These are phyloP conservation scores for Catamblyrhynchus diadema DNA, from an alignment of 2,797 vertebrate genomes.

Conservation along the genomic window DNA sequence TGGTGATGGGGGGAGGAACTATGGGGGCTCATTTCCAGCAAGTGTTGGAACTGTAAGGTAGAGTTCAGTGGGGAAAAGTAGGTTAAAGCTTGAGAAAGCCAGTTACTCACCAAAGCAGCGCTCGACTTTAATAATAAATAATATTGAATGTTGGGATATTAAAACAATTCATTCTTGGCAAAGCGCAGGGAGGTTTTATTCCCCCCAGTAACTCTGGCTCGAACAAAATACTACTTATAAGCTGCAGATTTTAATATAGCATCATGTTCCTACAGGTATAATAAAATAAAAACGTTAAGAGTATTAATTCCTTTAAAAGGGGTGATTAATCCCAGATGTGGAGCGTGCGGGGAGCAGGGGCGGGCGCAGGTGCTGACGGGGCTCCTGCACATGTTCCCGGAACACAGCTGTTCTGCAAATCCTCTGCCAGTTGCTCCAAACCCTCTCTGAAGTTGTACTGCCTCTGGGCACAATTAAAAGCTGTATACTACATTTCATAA, in stretches of 20 bases:
- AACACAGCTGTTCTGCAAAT: constrained; percentile 76
- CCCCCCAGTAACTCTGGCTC: constrained; percentile 65
- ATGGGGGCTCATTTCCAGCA: background rate
- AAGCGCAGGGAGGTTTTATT: constrained; percentile 71
- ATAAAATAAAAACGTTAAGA: constrained; percentile 80
- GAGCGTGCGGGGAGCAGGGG: constrained; percentile 11
- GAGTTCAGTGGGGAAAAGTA: constrained; percentile 55
- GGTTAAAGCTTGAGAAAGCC: constrained; percentile 60
- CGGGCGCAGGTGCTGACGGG: constrained; percentile 75
- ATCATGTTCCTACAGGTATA: constrained; percentile 77
- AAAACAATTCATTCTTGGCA: constrained; percentile 83
- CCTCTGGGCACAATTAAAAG: constrained; percentile 85
- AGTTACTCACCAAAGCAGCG: constrained; percentile 65
- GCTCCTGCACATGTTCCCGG: constrained; percentile 70
- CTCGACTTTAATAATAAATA: constrained; percentile 81
- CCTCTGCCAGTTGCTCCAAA: constrained; percentile 71
- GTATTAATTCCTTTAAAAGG: constrained; percentile 79
- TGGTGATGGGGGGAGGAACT: background rate
- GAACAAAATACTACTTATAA: constrained; percentile 74
- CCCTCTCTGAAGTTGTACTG: constrained; percentile 74
- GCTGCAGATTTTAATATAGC: constrained; percentile 78
- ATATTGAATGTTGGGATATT: constrained; percentile 81
- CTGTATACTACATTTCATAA: constrained; percentile 75
- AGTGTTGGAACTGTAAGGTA: background rate
- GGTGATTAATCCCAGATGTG: constrained; percentile 80